Percentiles rank a stretch among this genome's conserved stretches.
These are phyloP conservation scores for Spheniscus humboldti DNA, from an alignment of 2,797 vertebrate genomes.

Conservation along the genomic window DNA sequence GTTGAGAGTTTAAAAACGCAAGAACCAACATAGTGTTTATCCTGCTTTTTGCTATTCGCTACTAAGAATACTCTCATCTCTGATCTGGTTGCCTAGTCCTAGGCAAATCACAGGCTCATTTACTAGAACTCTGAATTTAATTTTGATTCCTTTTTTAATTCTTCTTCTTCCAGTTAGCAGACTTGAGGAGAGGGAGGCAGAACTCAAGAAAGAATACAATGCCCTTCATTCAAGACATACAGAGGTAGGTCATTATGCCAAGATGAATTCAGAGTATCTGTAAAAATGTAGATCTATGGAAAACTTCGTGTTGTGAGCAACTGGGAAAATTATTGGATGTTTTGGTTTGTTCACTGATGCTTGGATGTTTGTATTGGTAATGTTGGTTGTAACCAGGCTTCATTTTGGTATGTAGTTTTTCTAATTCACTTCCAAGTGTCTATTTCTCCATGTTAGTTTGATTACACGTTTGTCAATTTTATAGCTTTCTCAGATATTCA, in stretches of 20 bases:
- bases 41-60: background rate
- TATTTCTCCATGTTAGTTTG: background rate
- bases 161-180: slow-evolving; percentile 85
- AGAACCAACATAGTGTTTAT: background rate
- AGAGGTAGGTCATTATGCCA: slow-evolving; percentile 79
- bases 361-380: background rate
- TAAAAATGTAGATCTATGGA: background rate
- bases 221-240: slow-evolving; percentile 94
- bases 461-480: background rate
- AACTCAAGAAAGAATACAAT: slow-evolving; percentile 95
- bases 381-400: background rate
- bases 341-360: background rate
- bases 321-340: background rate
- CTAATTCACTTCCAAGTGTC: background rate
- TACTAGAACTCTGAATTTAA: background rate
- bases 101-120: background rate
- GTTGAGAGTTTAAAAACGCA: background rate
- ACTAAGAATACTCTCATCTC: background rate
- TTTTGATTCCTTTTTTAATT: background rate
- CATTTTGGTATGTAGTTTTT: background rate
- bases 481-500: background rate
- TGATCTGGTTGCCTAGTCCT: background rate
- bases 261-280: background rate
- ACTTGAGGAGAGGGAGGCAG: slow-evolving; percentile 93
- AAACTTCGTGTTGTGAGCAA: background rate